Evolutionary conservation across 2,888 invertebrate species (phyloP).

Genomic region (Leistus spinibarbis): DNA sequence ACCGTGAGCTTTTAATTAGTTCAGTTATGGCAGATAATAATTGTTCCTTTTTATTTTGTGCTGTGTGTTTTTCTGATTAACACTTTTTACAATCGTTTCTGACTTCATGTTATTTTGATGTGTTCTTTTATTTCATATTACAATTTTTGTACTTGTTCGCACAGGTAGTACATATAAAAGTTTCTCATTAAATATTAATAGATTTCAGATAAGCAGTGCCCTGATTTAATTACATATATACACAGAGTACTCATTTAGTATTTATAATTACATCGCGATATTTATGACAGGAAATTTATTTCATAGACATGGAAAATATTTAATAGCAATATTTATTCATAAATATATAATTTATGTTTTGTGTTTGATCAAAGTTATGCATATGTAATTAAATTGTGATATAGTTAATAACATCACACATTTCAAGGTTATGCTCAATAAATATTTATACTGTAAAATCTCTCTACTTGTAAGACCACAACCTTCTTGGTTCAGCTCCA

Average conservation of each 20-base stretch:
- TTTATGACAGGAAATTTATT: neutral
- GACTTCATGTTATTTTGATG: neutral
- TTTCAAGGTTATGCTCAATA: neutral
- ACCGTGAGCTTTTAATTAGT: constrained; percentile 24
- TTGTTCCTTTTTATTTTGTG: constrained; percentile 13
- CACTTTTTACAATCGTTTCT: constrained; percentile 13
- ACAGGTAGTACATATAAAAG: neutral
- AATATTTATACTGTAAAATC: too few relatives aligned
- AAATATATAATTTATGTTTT: neutral
- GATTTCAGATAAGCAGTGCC: neutral
- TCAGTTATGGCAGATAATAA: constrained; percentile 24
- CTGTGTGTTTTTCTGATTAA: constrained; percentile 21
- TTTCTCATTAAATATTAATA: neutral
- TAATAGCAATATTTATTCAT: neutral
- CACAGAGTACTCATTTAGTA: neutral
- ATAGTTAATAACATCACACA: neutral
- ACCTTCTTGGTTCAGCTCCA: too few relatives aligned
- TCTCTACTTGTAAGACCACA: too few relatives aligned
- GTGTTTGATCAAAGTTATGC: neutral
- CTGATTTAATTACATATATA: neutral
- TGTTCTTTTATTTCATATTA: neutral
- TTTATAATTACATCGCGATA: neutral
- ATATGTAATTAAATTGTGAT: neutral
- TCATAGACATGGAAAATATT: neutral
- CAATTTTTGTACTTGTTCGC: neutral